Percentiles rank a stretch among this genome's conserved stretches.
Evolutionary conservation across 2,888 invertebrate genomes (phyloP).

Genomic region (Cantharis rustica): DNA sequence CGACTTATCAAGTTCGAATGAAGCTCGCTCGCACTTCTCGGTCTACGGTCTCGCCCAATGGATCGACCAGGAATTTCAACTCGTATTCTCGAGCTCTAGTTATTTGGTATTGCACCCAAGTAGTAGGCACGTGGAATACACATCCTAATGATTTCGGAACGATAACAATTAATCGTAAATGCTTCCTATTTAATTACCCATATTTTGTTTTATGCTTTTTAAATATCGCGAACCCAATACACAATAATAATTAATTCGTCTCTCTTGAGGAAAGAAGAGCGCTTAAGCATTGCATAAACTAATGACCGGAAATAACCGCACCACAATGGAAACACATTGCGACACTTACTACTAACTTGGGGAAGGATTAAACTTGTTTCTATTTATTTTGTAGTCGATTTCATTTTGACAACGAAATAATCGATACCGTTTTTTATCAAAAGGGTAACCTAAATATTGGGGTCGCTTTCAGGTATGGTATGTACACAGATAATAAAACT

Average conservation of each 20-base stretch:
- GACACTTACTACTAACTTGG: not conserved
- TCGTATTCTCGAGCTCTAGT: not conserved
- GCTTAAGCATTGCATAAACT: not conserved
- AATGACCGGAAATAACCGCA: not conserved
- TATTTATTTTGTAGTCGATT: not conserved
- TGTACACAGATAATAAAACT: not conserved
- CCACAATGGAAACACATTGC: not conserved
- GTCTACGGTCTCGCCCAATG: slow-evolving; percentile 1
- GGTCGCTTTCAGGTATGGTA: not conserved
- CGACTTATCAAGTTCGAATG: slow-evolving; percentile 28
- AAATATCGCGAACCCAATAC: not conserved
- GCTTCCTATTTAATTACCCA: not conserved
- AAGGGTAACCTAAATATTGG: not conserved
- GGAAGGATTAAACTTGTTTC: not conserved
- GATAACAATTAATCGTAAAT: not conserved
- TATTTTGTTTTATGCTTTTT: not conserved
- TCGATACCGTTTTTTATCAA: not conserved
- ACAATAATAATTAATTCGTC: not conserved
- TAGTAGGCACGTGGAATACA: not conserved
- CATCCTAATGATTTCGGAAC: not conserved
- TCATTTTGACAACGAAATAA: not conserved
- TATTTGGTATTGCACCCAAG: not conserved
- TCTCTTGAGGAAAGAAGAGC: not conserved
- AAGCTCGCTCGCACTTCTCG: slow-evolving; percentile 30
- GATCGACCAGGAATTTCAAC: not conserved